Percentiles rank a stretch among this genome's conserved stretches.
phyloP scores from a whole-genome alignment of 2,888 invertebrate genomes.

The Leptogaster cylindrica region DNA sequence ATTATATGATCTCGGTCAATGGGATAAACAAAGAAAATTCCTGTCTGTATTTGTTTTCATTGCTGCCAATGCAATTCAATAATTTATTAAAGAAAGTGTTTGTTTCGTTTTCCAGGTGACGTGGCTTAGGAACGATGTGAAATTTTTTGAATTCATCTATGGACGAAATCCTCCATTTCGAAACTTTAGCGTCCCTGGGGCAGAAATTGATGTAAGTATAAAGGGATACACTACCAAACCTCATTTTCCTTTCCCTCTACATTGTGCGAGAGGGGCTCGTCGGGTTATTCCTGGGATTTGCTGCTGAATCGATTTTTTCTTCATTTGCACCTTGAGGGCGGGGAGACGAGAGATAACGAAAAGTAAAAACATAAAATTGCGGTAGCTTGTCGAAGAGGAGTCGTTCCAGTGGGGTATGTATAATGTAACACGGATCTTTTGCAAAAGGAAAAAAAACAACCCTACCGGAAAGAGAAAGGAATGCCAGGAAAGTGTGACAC shows the following conservation, averaged over 20 bases:
- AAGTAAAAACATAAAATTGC: slow-evolving; percentile 31
- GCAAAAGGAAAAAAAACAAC: background rate
- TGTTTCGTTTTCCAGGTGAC: slow-evolving; percentile 62
- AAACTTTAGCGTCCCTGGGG: slow-evolving; percentile 72
- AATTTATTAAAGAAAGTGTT: too few species aligned
- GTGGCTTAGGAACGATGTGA: slow-evolving; percentile 61
- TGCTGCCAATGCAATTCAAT: background rate
- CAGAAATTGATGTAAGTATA: slow-evolving; percentile 76
- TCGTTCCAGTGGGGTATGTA: slow-evolving; percentile 13
- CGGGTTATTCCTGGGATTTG: slow-evolving; percentile 36
- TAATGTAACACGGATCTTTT: slow-evolving; percentile 15
- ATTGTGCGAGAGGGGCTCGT: slow-evolving; percentile 17
- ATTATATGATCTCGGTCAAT: too few species aligned
- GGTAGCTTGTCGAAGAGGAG: slow-evolving; percentile 33
- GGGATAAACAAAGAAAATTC: too few species aligned
- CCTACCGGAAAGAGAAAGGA: slow-evolving; percentile 3
- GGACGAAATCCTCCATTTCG: slow-evolving; percentile 77
- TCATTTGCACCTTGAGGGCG: slow-evolving; percentile 34
- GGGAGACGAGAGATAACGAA: slow-evolving; percentile 24
- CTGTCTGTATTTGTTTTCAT: too few species aligned
- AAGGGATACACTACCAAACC: slow-evolving; percentile 24
- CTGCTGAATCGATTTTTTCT: slow-evolving; percentile 38
- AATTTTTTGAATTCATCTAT: slow-evolving; percentile 79
- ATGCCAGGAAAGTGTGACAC: slow-evolving; percentile 37
- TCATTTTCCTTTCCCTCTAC: slow-evolving; percentile 5